Base-by-base conservation (phyloP, 1,140 invertebrate species). In the Gryon sp. region DNA sequence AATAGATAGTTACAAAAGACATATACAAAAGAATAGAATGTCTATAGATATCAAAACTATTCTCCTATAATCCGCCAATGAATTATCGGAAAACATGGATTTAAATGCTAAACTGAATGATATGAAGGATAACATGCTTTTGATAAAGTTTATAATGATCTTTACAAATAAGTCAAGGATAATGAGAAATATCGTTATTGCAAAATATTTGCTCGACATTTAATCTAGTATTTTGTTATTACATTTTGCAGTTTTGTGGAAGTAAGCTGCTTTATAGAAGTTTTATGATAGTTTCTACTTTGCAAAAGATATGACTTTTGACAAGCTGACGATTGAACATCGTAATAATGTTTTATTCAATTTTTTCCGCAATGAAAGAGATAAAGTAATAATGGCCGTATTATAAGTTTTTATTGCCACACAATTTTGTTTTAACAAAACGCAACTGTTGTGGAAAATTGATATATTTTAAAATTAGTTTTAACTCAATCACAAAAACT, bases 341-440 rank as follows among this genome's bases (percentile, higher is more conserved):
- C 55, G 53, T 55, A 62, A 75, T 73, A 68, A 63, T 52, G 32
- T 68, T 76, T 76, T 62, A 76, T 76, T 69, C 55, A 48, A 63
- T 24, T 68, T 69, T 76, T 69, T 69, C 26, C 19, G 24, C 34
- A 60, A 50, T 60, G 22, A 36, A 60, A 45, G 38, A 53, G 34
- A 60, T 46, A 62, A 68, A 68, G 20, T 38, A 36, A 60, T 59
- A 53, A 75, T 62, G 15, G 38, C 53, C 6, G 20, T 18, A 34
- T 69, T 62, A 59, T 60, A 62, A 62, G 45, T 60, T 70, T 69
- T 70, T 70, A 52, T 52, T 36, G 19, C 55, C 19, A 57, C 36
- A 34, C n/a, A 32, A 59, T 38, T 68, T 68, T 68, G 57, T 53
- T 52, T 16, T 43, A 30, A 38, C 14, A 41, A 57, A 57, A 50